These are phyloP conservation scores for Trichonephila inaurata DNA, from an alignment of 1,140 invertebrate species.

Conservation along the genomic window DNA sequence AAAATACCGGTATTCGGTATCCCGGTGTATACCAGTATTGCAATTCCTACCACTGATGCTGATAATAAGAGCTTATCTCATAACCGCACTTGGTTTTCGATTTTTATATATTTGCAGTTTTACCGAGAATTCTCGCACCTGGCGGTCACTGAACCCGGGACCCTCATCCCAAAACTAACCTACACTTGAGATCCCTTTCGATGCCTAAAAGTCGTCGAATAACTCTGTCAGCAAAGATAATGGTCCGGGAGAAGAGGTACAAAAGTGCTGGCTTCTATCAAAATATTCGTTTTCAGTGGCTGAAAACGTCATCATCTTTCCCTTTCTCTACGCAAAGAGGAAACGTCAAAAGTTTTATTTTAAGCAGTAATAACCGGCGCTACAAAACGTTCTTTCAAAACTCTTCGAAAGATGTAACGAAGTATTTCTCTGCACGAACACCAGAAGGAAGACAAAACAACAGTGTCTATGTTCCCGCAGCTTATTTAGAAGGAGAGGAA, in stretches of 20 bases:
- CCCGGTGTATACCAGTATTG: too few species aligned
- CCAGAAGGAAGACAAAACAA: not conserved
- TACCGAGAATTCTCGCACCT: not conserved
- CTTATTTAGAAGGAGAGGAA: not conserved
- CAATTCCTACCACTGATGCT: too few species aligned
- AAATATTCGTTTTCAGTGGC: constrained; percentile 25
- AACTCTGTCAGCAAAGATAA: constrained; percentile 25
- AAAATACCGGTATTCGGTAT: too few species aligned
- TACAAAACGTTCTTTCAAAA: not conserved
- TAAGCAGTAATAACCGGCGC: constrained; percentile 1
- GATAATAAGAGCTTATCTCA: too few species aligned
- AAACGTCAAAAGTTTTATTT: constrained; percentile 39
- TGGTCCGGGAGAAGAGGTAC: not conserved
- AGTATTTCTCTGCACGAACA: not conserved
- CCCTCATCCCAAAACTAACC: not conserved
- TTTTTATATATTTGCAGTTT: too few species aligned
- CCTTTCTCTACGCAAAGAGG: not conserved
- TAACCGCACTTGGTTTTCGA: too few species aligned
- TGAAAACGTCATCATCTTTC: not conserved
- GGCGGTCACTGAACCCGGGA: not conserved
- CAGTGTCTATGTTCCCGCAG: not conserved
- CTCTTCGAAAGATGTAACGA: not conserved
- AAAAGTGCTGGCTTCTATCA: not conserved
- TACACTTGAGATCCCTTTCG: not conserved
- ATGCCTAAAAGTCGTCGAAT: not conserved